Evolutionary conservation across 2,888 invertebrate genomes (phyloP).

Genomic region (Caenorhabditis drosophilae): DNA sequence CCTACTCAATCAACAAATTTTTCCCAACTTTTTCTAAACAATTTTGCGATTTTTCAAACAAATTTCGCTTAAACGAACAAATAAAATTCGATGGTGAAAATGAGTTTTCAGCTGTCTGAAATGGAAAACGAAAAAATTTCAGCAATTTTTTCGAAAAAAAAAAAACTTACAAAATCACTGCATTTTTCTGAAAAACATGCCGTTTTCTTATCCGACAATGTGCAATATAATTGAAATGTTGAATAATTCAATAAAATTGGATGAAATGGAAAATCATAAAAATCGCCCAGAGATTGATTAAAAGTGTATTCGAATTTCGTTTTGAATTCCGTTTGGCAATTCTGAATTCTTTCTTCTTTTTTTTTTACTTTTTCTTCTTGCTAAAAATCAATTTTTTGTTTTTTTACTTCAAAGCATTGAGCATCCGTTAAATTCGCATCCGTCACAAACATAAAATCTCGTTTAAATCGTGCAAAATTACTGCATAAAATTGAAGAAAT

Average conservation of each 20-base stretch:
- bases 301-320: conserved; percentile 61
- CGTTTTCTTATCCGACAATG: conserved; percentile 62
- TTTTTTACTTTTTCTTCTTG: background rate
- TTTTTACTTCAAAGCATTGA: conserved; percentile 59
- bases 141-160: background rate
- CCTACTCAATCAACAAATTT: no score
- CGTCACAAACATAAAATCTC: conserved; percentile 67
- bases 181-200: conserved; percentile 63
- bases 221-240: conserved; percentile 61
- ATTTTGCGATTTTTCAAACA: conserved; percentile 42
- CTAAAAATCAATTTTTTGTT: background rate
- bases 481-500: no score
- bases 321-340: conserved; percentile 61
- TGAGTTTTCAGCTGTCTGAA: conserved; percentile 62
- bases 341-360: conserved; percentile 32
- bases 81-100: conserved; percentile 68
- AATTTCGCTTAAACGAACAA: conserved; percentile 59
- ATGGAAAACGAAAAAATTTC: background rate
- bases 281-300: conserved; percentile 57
- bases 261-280: conserved; percentile 68
- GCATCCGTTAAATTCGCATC: conserved; percentile 61
- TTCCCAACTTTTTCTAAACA: conserved; percentile 32
- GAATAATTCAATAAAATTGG: conserved; percentile 60
- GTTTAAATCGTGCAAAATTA: conserved; percentile 57
- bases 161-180: conserved; percentile 55